Base-by-base conservation (phyloP, 2,113 vertebrate genomes). In the Paradoxurus hermaphroditus region DNA sequence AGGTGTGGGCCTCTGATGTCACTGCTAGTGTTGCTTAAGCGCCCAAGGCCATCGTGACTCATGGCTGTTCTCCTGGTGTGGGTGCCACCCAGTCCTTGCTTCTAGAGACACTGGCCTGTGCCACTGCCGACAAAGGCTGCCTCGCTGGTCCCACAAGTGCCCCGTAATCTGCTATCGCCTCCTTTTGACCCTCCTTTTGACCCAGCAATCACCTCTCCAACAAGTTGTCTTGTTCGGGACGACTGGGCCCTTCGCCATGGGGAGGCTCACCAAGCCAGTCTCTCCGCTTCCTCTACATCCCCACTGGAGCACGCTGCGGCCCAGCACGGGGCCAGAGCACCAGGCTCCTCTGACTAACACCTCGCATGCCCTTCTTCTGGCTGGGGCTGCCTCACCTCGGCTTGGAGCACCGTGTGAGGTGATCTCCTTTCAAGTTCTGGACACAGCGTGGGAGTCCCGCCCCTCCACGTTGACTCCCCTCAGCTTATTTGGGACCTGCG, bases 381-480 rank as follows among this genome's bases (percentile, higher is more conserved):
- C 7, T 6, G 14, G 21, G 44, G 27, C 4, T 29, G 41, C 3
- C 59, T 19, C 12, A 3, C 7, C 44, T 51, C 68, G n/a, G 25
- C 78, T 44, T 19, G 11, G 5, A 11, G 73, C 10, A 15, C 56
- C 34, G 8, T 1, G 0, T 0, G 7, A 21, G 34, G 36, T 2
- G 27, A 15, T 5, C 39, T 19, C 41, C 65, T 39, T 13, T 70
- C 1, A 1, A 8, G 21, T 49, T 91, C 78, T 83, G 25, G 59
- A 19, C 0, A 0, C 4, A 46, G 21, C 41, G 12, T 2, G 25
- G 3, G 59, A 34, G 21, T 44, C 59, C 72, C 39, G 49, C 19
- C 12, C n/a, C 19, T 79, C 19, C 6, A 3, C 1, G 0, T 59
- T 1, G 1, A 6, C 44, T 86, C 3, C 29, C 36, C 8, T 89